These are phyloP conservation scores for Lasioglossum lativentre DNA, from an alignment of 2,888 invertebrate genomes.

Conservation along the genomic window DNA sequence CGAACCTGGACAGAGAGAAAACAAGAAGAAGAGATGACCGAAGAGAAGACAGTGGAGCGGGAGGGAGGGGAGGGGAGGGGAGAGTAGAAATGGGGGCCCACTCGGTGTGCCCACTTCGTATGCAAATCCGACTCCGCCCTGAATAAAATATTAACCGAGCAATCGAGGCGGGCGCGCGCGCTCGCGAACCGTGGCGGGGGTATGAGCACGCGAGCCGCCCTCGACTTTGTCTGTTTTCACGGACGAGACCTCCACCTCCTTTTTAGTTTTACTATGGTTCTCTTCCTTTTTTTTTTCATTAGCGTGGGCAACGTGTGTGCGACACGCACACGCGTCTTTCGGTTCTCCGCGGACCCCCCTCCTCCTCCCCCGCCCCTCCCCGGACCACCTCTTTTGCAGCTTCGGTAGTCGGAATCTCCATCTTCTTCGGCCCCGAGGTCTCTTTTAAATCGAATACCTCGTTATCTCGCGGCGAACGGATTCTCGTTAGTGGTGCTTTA, in stretches of 20 bases:
- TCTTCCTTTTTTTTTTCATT: slow-evolving; percentile 9
- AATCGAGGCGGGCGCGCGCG: slow-evolving; percentile 59
- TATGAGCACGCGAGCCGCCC: slow-evolving; percentile 67
- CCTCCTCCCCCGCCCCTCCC: not conserved
- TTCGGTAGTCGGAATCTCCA: slow-evolving; percentile 13
- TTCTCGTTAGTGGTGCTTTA: slow-evolving; percentile 76
- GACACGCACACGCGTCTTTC: slow-evolving; percentile 2
- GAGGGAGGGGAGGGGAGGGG: not conserved
- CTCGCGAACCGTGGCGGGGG: slow-evolving; percentile 58
- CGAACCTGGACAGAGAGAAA: slow-evolving; percentile 53
- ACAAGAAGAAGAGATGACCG: not conserved
- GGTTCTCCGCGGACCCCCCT: not conserved
- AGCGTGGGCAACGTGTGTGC: slow-evolving; percentile 52
- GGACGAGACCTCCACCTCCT: slow-evolving; percentile 27
- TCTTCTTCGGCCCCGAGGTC: slow-evolving; percentile 60
- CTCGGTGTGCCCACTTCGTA: slow-evolving; percentile 74
- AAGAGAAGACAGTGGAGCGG: not conserved
- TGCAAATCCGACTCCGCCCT: slow-evolving; percentile 80
- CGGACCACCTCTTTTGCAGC: not conserved
- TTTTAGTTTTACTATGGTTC: slow-evolving; percentile 37
- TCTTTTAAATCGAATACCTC: slow-evolving; percentile 75
- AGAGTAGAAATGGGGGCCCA: slow-evolving; percentile 30
- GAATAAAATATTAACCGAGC: slow-evolving; percentile 80
- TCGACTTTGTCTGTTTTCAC: slow-evolving; percentile 34
- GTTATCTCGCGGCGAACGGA: slow-evolving; percentile 73